Base-by-base conservation (phyloP, 37 sponge, comb jelly and placozoan genomes). In the Agelas oroides region DNA sequence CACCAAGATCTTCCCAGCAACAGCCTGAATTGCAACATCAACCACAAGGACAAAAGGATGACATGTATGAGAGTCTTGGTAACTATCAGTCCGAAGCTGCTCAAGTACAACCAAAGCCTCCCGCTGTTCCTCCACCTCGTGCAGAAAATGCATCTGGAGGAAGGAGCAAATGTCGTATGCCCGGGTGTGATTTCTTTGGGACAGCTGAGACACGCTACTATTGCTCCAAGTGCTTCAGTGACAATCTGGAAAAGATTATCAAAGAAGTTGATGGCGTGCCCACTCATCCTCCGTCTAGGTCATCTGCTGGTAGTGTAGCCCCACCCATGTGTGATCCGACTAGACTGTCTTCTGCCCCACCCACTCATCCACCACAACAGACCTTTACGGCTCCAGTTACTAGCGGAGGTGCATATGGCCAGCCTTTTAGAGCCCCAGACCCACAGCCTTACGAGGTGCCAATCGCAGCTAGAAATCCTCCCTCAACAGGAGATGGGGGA, bases 101-200 rank as follows among this genome's bases (percentile, higher is more conserved):
- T 6, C n/a, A 46, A 8, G 46, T 8, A 3, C 46, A 46, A 46
- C 8, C 46, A 8, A 46, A 68, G 28, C 65, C 87, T 54, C 75
- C 80, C 38, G 31, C 57, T 13, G 20, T 55, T 12, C 75, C 84
- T 15, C 71, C 37, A 14, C 75, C 74, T 55, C 63, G 75, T 5
- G 32, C 23, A 8, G 16, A 28, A 1, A 40, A 53, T 0, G 77
- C 37, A 38, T 2, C 55, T 1, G 55, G n/a, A 11, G 81, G 84
- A 19, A 59, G 64, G 33, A 77, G 80, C 38, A 19, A 71, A 54
- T 88, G 89, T 59, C 69, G 83, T 2, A 79, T 65, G 16, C 54
- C 79, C 13, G 75, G 74, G 24, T 92, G 92, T 62, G 84, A 78
- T 1, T 73, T 84, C 57, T 92, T 78, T 87, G 92, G 92, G 8